A percentile compares a stretch with the other conserved stretches of the same genome.
These are phyloP conservation scores for Larimichthys crocea DNA, from an alignment of 2,113 vertebrate genomes.

Conservation along the genomic window DNA sequence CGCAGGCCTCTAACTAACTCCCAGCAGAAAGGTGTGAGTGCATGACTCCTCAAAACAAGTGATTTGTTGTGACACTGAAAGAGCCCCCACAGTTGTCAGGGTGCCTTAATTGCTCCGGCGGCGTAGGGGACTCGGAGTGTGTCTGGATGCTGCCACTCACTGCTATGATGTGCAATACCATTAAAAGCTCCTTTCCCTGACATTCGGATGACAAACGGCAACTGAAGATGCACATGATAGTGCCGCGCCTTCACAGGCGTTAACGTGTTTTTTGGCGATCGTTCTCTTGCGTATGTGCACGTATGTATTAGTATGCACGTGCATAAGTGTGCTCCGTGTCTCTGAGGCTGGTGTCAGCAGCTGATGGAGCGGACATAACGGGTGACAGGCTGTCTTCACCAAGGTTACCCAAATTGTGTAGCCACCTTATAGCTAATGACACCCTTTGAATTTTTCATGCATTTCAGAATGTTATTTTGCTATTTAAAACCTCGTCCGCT, in stretches of 20 bases:
- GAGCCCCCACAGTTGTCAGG: conserved; percentile 74
- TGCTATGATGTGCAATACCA: conserved; percentile 87
- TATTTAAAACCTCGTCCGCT: conserved; percentile 65
- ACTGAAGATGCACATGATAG: conserved; percentile 91
- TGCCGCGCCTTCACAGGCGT: conserved; percentile 91
- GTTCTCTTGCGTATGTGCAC: conserved; percentile 79
- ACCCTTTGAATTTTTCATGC: conserved; percentile 92
- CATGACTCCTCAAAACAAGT: conserved; percentile 77
- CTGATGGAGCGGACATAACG: conserved; percentile 92
- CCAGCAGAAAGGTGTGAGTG: conserved; percentile 76
- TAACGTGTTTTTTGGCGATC: conserved; percentile 85
- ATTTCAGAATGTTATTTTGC: conserved; percentile 94
- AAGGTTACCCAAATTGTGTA: conserved; percentile 97
- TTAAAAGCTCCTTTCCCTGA: conserved; percentile 93
- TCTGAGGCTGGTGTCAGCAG: conserved; percentile 91
- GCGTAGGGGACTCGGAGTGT: conserved; percentile 82
- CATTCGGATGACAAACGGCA: conserved; percentile 95
- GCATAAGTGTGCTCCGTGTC: conserved; percentile 79
- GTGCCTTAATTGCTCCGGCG: conserved; percentile 82
- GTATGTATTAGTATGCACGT: conserved; percentile 49
- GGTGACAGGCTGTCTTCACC: conserved; percentile 94
- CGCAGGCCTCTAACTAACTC: conserved; percentile 71
- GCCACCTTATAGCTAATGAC: conserved; percentile 92
- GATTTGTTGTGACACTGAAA: conserved; percentile 83
- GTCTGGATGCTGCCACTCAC: conserved; percentile 91